Percentiles rank a stretch among this genome's conserved stretches.
Conservation (phyloP, 2,113 vertebrate species). For the Nyctibius bracteatus region DNA sequence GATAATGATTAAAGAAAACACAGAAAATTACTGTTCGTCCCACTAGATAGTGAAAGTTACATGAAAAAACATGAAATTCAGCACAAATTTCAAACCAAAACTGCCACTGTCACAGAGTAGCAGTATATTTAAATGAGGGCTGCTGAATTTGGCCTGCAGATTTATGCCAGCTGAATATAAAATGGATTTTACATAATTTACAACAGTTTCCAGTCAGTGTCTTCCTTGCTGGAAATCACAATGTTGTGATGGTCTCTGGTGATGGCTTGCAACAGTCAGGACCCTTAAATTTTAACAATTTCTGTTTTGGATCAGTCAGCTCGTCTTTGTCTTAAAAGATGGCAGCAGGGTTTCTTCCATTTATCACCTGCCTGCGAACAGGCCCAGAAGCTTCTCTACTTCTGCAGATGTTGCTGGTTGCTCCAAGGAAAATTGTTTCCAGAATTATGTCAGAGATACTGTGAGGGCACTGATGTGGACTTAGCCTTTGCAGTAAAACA, state of each 20-base stretch:
- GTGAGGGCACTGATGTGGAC: not conserved
- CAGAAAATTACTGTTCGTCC: too few species aligned
- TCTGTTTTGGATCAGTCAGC: not conserved
- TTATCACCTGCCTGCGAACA: not conserved
- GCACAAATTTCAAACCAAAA: not conserved
- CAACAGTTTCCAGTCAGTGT: not conserved
- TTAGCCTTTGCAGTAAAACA: not conserved
- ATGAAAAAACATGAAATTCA: too few species aligned
- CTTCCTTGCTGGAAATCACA: not conserved
- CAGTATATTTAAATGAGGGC: not conserved
- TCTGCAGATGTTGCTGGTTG: not conserved
- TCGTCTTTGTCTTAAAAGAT: not conserved
- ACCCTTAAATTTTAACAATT: not conserved
- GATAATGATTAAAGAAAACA: not conserved
- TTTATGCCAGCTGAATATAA: not conserved
- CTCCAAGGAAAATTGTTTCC: not conserved
- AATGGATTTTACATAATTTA: not conserved
- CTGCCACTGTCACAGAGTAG: not conserved
- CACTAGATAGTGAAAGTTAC: too few species aligned
- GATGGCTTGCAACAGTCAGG: not conserved
- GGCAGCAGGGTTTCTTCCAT: not conserved
- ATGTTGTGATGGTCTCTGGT: not conserved
- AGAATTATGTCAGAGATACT: not conserved
- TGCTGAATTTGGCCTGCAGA: not conserved
- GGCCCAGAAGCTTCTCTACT: not conserved